Evolutionary conservation across 2,797 vertebrate species (phyloP).

Genomic region (Rhynchonycteris naso): DNA sequence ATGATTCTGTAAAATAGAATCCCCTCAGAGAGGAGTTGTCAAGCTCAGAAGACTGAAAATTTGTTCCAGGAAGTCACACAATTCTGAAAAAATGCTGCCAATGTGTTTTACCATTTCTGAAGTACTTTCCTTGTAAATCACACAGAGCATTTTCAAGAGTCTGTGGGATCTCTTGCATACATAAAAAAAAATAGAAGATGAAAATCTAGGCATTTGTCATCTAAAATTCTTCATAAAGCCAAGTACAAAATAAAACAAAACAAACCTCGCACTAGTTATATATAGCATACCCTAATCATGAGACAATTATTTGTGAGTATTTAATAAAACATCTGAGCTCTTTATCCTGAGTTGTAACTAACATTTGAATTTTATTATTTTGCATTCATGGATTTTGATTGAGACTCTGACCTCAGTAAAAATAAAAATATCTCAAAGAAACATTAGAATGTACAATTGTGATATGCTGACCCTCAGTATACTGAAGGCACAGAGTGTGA

Average conservation of each 20-base stretch:
- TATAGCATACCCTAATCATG: not conserved
- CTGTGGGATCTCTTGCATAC: not conserved
- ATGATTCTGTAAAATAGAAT: constrained; percentile 27
- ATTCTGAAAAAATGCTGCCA: constrained; percentile 53
- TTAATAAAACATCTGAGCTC: not conserved
- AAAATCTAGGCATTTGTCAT: not conserved
- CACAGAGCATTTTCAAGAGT: constrained; percentile 1
- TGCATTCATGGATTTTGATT: not conserved
- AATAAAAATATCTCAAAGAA: not conserved
- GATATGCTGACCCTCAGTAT: not conserved
- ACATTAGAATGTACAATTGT: not conserved
- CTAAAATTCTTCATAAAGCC: not conserved
- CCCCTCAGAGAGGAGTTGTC: not conserved
- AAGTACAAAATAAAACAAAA: not conserved
- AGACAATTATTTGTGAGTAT: not conserved
- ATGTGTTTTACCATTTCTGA: constrained; percentile 40
- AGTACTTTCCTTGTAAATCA: constrained; percentile 52
- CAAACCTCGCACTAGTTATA: not conserved
- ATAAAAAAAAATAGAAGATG: not conserved
- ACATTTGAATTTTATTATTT: not conserved
- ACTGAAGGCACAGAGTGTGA: not conserved
- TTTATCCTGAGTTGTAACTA: not conserved
- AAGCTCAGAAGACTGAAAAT: not conserved
- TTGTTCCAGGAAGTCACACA: constrained; percentile 10
- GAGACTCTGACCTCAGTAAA: not conserved